Evolutionary conservation across 2,113 vertebrate genomes (phyloP).

Genomic region (Brachyistius frenatus): DNA sequence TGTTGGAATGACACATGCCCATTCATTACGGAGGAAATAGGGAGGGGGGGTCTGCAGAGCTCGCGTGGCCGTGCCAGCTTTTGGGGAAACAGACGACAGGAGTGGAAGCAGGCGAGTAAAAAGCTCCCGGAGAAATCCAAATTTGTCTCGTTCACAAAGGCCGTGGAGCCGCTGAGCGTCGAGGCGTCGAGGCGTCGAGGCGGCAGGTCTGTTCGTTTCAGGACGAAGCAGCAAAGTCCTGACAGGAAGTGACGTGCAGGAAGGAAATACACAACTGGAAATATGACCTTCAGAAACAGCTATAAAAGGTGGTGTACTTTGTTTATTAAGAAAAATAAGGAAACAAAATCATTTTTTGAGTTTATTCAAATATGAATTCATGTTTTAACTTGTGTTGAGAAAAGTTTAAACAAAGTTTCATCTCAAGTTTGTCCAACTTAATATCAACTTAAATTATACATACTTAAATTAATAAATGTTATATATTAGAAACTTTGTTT

Average conservation of each 20-base stretch:
- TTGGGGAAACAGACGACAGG: conserved; percentile 17
- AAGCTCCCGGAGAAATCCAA: conserved; percentile 15
- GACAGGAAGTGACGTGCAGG: background rate
- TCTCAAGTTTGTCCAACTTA: too few relatives aligned
- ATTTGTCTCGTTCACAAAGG: conserved; percentile 37
- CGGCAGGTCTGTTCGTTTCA: conserved; percentile 18
- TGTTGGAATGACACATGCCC: conserved; percentile 54
- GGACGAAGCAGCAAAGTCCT: background rate
- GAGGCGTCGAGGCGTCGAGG: conserved; percentile 1
- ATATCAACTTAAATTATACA: too few relatives aligned
- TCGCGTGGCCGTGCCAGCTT: conserved; percentile 50
- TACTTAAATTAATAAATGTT: too few relatives aligned
- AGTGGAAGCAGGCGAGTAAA: conserved; percentile 33
- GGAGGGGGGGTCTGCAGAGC: conserved; percentile 38
- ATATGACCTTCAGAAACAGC: background rate
- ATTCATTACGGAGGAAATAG: conserved; percentile 56
- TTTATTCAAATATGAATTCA: too few relatives aligned
- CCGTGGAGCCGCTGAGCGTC: conserved; percentile 12
- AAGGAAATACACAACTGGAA: background rate
- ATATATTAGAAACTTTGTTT: too few relatives aligned
- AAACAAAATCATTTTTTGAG: too few relatives aligned
- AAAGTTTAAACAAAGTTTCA: too few relatives aligned
- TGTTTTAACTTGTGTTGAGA: too few relatives aligned
- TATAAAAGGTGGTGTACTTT: background rate
- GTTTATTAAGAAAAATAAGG: too few relatives aligned